Percentiles rank a stretch among this genome's conserved stretches.
Evolutionary conservation across 2,888 invertebrate genomes (phyloP).

Genomic region (Eustalomyia histrio): DNA sequence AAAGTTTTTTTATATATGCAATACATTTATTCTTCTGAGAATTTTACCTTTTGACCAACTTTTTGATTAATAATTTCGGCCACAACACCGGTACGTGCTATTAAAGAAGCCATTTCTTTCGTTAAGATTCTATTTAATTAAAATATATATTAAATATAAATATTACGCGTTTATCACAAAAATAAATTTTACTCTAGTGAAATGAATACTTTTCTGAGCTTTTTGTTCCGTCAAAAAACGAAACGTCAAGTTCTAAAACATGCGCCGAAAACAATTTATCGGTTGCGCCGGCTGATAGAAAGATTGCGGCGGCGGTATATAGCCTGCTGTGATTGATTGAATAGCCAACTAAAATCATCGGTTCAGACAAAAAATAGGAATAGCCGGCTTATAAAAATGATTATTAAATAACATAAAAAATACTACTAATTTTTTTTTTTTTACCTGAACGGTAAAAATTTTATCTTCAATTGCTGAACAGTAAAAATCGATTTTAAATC

Average conservation of each 20-base stretch:
- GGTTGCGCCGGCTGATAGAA: too few relatives aligned
- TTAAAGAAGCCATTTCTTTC: constrained; percentile 86
- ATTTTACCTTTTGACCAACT: constrained; percentile 86
- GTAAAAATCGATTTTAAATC: too few relatives aligned
- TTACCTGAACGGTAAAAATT: too few relatives aligned
- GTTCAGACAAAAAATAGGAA: too few relatives aligned
- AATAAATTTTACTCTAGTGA: constrained; percentile 28
- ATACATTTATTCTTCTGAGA: background rate
- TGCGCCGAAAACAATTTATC: too few relatives aligned
- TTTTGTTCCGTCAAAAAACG: constrained; percentile 56
- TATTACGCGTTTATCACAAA: constrained; percentile 31
- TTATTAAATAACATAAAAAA: too few relatives aligned
- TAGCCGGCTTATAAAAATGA: too few relatives aligned
- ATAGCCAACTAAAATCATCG: too few relatives aligned
- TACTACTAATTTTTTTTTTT: too few relatives aligned
- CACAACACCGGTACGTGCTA: constrained; percentile 86
- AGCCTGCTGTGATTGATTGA: too few relatives aligned
- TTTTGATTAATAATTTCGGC: constrained; percentile 85
- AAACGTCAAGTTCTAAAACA: constrained; percentile 66
- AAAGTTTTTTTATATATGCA: constrained; percentile 56
- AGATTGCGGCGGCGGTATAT: too few relatives aligned
- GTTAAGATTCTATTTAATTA: constrained; percentile 36
- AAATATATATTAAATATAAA: constrained; percentile 35
- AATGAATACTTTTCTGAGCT: constrained; percentile 31
- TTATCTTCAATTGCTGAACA: too few relatives aligned